A percentile compares a stretch with the other conserved stretches of the same genome.
Evolutionary conservation across 37 sponge, comb jelly and placozoan genomes (phyloP).

Genomic region (Crambe crambe): DNA sequence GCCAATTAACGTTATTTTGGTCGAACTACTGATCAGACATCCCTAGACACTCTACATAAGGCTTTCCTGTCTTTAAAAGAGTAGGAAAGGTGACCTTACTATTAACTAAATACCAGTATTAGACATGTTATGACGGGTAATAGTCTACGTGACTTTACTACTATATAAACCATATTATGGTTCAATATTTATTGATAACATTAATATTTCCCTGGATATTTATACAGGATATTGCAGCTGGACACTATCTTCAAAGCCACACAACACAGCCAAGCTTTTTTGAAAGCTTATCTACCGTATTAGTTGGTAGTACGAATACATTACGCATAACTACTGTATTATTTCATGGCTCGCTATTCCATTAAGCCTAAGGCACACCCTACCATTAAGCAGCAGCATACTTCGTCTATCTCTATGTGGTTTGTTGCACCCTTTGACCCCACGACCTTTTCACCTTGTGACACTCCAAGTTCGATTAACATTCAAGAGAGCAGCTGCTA

Average conservation of each 20-base stretch:
- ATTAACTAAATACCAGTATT: no score
- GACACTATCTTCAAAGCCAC: no score
- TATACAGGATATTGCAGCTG: no score
- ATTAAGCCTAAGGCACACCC: constrained; percentile 9
- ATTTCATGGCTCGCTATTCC: constrained; percentile 5
- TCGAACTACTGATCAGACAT: no score
- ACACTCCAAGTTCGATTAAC: not conserved
- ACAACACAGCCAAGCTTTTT: not conserved
- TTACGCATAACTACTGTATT: not conserved
- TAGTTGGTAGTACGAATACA: not conserved
- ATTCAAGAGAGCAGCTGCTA: no score
- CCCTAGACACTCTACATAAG: not conserved
- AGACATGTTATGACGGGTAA: no score
- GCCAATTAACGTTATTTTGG: no score
- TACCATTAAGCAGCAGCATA: not conserved
- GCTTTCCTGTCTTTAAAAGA: not conserved
- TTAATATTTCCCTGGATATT: no score
- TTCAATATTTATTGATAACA: no score
- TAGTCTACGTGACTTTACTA: no score
- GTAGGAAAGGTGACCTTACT: not conserved
- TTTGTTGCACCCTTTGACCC: not conserved
- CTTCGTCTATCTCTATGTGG: not conserved
- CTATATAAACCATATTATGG: no score
- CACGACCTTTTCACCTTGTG: constrained; percentile 6
- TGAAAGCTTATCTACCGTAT: not conserved